Evolutionary conservation across 2,113 vertebrate species (phyloP).

Genomic region (Phalacrocorax brasilianus): DNA sequence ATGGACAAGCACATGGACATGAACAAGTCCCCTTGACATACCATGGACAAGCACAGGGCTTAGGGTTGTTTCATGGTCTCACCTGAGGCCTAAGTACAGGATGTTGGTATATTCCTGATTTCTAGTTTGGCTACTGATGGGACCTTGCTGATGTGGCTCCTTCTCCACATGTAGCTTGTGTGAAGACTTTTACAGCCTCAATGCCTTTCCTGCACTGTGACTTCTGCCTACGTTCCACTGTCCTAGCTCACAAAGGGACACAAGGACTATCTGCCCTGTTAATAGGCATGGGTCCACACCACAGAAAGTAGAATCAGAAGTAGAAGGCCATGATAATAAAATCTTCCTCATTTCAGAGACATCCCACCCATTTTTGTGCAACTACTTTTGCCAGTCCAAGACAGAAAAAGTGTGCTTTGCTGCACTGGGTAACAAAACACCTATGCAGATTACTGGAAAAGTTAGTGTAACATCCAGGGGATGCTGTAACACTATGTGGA

Average conservation of each 20-base stretch:
- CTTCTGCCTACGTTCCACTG: background rate
- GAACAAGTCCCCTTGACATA: background rate
- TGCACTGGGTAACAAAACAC: background rate
- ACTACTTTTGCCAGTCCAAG: background rate
- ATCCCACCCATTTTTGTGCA: background rate
- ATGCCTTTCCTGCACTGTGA: background rate
- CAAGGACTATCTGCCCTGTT: background rate
- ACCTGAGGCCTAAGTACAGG: background rate
- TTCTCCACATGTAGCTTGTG: background rate
- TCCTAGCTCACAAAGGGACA: background rate
- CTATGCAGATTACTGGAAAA: background rate
- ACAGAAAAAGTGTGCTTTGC: background rate
- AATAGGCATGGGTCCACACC: background rate
- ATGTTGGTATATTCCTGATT: background rate
- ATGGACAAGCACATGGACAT: background rate
- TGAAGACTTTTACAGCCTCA: background rate
- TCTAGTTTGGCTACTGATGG: background rate
- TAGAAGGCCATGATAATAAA: background rate
- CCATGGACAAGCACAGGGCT: background rate
- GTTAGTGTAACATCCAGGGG: background rate
- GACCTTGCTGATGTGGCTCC: background rate
- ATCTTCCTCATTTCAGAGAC: background rate
- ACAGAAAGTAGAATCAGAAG: background rate
- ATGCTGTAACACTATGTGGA: background rate
- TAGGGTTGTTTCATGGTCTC: background rate